Evolutionary conservation across 1,140 invertebrate genomes (phyloP).

Genomic region (Macrosteles quadrilineatus): DNA sequence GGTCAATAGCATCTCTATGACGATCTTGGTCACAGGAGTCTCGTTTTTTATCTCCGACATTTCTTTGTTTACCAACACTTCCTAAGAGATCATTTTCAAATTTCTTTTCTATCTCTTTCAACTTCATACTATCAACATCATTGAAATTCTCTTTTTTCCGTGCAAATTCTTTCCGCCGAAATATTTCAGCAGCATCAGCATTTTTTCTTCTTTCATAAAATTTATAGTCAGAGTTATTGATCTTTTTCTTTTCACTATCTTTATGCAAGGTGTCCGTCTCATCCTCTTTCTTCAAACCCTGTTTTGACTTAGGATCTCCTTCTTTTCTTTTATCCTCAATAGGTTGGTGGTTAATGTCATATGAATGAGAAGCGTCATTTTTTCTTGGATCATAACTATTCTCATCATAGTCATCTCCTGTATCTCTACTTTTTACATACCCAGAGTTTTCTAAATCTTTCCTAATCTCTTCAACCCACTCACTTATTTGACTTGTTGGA

Average conservation of each 20-base stretch:
- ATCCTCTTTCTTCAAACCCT: not conserved
- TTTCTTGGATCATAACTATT: slow-evolving; percentile 29
- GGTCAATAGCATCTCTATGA: not conserved
- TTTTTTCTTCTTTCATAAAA: slow-evolving; percentile 52
- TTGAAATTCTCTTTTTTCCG: slow-evolving; percentile 34
- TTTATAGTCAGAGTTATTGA: slow-evolving; percentile 51
- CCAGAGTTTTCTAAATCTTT: slow-evolving; percentile 45
- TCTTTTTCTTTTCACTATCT: slow-evolving; percentile 16
- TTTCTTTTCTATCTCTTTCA: slow-evolving; percentile 27
- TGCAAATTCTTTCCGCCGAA: slow-evolving; percentile 37
- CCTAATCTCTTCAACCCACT: slow-evolving; percentile 35
- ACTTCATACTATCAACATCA: slow-evolving; percentile 29
- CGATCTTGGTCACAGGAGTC: not conserved
- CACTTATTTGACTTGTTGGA: slow-evolving; percentile 30
- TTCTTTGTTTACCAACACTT: not conserved
- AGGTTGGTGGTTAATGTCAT: not conserved
- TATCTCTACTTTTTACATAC: slow-evolving; percentile 44
- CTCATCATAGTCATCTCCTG: slow-evolving; percentile 40
- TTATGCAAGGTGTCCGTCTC: not conserved
- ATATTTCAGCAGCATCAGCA: slow-evolving; percentile 48
- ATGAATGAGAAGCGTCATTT: not conserved
- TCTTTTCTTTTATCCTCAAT: slow-evolving; percentile 1
- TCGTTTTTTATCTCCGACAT: slow-evolving; percentile 14
- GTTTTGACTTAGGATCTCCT: not conserved
- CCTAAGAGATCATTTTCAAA: slow-evolving; percentile 28